phyloP scores from a whole-genome alignment of 2,888 invertebrate genomes.

The Pristionchus mayeri region DNA sequence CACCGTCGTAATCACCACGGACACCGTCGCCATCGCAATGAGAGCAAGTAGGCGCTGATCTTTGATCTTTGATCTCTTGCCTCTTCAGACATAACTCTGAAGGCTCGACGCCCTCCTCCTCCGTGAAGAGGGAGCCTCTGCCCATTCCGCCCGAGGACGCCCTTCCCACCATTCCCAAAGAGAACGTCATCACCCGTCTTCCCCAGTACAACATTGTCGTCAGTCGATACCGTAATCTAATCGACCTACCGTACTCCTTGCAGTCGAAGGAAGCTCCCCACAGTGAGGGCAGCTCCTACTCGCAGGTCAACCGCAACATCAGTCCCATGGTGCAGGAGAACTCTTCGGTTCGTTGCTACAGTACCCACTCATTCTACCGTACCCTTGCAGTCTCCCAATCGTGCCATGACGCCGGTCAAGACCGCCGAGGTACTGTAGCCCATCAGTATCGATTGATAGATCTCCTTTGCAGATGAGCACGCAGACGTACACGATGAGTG shows the following conservation, averaged over 20 bases:
- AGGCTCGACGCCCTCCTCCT: background rate
- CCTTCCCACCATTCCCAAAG: background rate
- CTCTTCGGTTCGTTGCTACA: background rate
- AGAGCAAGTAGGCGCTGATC: background rate
- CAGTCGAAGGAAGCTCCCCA: background rate
- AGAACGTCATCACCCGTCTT: background rate
- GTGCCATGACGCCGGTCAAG: slow-evolving; percentile 29
- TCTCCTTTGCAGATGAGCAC: slow-evolving; percentile 13
- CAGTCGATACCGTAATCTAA: background rate
- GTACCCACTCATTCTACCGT: background rate
- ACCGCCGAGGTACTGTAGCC: slow-evolving; percentile 4
- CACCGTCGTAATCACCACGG: slow-evolving; percentile 28
- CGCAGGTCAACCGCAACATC: slow-evolving; percentile 12
- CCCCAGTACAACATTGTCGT: slow-evolving; percentile 18
- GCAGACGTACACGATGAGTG: background rate
- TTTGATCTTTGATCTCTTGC: slow-evolving; percentile 24
- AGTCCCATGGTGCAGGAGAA: slow-evolving; percentile 16
- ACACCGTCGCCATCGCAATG: background rate
- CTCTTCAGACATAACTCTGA: slow-evolving; percentile 3
- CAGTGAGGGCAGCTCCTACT: too few species aligned
- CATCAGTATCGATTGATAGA: slow-evolving; percentile 1
- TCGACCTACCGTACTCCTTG: background rate
- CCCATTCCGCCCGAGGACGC: background rate
- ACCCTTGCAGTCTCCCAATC: slow-evolving; percentile 25
- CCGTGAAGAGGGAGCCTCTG: background rate